Base-by-base conservation (phyloP, 2,113 vertebrate species). In the Numenius arquata region DNA sequence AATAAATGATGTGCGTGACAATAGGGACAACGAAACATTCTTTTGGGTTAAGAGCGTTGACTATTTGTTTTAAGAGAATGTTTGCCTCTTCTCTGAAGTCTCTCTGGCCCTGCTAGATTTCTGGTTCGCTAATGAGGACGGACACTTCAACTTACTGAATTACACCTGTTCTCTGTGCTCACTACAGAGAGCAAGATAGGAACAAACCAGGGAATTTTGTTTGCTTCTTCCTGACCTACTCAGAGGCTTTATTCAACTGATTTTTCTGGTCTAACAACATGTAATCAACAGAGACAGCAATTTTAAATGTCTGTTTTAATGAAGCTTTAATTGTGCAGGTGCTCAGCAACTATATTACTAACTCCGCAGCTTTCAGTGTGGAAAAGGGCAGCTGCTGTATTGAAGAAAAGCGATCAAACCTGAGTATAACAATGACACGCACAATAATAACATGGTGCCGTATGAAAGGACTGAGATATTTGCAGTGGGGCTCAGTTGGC, bases 311-410 rank as follows among this genome's bases (percentile, higher is more conserved):
- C 63, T 34, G 5, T 61, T 95, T 90, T 95, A 93, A 94, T 43
- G 83, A 78, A 75, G 48, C 89, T 94, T 85, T 95, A 88, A 95
- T 96, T 82, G 89, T 21, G 56, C 94, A 93, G 95, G 75, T 88
- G 93, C 91, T 90, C 58, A 8, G 79, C 52, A 66, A 8, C 62
- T 63, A 7, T 40, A 62, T 71, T 66, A 47, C 73, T 17, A 30
- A 53, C 36, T 86, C 68, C n/a, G 9, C 41, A 77, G 84, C 84
- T 87, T 82, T 82, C 84, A 9, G 63, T 10, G 63, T 56, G 47
- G 96, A 72, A 86, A 71, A 93, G 81, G 68, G 67, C 86, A 96
- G 93, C 77, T 88, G 92, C 63, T 30, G 76, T 8, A n/a, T 15
- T 41, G n/a, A 59, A 11, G 8, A 48, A 75, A 76, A 62, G 9